Conservation (phyloP, 2,888 invertebrate species). For the Limnephilus marmoratus region DNA sequence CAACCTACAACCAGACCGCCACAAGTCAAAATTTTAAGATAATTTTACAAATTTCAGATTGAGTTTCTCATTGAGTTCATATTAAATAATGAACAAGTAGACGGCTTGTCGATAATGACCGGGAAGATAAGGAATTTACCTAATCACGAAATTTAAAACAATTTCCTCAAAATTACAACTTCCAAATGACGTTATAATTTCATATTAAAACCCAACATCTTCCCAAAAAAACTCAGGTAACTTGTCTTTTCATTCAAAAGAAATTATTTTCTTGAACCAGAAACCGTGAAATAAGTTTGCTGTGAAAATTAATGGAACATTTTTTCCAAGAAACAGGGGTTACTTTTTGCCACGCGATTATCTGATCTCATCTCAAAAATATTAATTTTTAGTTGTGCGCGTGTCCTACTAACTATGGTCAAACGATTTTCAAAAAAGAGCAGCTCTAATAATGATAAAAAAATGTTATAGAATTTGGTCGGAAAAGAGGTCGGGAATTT, state of each 20-base stretch:
- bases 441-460: too few species aligned
- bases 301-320: background rate
- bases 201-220: background rate
- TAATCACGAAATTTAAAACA: background rate
- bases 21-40: too few species aligned
- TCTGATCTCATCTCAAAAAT: too few species aligned
- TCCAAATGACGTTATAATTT: too few species aligned
- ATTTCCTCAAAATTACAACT: background rate
- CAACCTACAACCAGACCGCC: too few species aligned
- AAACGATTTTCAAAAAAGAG: too few species aligned
- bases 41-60: background rate
- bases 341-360: background rate
- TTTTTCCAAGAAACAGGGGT: background rate
- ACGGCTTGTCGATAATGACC: background rate
- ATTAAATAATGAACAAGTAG: background rate
- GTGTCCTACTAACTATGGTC: too few species aligned
- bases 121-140: background rate
- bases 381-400: too few species aligned
- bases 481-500: too few species aligned
- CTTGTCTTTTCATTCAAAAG: background rate
- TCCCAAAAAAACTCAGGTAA: background rate
- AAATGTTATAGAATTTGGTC: too few species aligned
- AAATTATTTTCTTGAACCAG: background rate
- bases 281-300: background rate
- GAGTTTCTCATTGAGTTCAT: background rate